Evolutionary conservation across 2,797 vertebrate species (phyloP).

Genomic region (Oophaga sylvatica): DNA sequence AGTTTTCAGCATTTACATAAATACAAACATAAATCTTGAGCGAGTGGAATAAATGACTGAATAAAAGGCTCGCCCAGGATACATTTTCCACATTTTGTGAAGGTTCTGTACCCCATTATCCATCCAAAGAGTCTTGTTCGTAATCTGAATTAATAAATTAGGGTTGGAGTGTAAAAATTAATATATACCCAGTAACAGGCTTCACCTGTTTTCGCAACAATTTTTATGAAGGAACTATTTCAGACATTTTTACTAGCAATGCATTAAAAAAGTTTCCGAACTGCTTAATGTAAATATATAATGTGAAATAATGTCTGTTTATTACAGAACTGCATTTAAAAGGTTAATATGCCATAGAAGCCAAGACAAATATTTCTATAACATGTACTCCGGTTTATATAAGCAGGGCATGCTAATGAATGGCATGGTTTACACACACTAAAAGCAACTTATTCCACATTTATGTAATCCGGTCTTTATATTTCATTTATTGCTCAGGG

Average conservation of each 20-base stretch:
- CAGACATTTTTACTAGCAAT: constrained; percentile 43
- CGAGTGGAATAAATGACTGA: neutral
- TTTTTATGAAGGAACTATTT: constrained; percentile 58
- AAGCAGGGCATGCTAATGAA: constrained; percentile 48
- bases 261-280: constrained; percentile 54
- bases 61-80: neutral
- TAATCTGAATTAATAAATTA: constrained; percentile 5
- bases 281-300: constrained; percentile 50
- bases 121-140: constrained; percentile 14
- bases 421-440: constrained; percentile 40
- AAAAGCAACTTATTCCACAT: constrained; percentile 26
- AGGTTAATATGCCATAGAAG: constrained; percentile 38
- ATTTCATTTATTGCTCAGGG: neutral
- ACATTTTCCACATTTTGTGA: constrained; percentile 33
- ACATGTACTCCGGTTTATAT: constrained; percentile 35
- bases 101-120: neutral
- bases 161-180: constrained; percentile 33
- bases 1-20: neutral
- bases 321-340: constrained; percentile 39
- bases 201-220: constrained; percentile 55
- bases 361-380: constrained; percentile 53
- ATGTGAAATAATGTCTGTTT: constrained; percentile 51
- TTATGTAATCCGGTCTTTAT: constrained; percentile 31
- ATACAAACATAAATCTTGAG: constrained; percentile 1
- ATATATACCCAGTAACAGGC: constrained; percentile 34